Evolutionary conservation across 2,113 vertebrate genomes (phyloP).

Genomic region (Mystacornis crossleyi): DNA sequence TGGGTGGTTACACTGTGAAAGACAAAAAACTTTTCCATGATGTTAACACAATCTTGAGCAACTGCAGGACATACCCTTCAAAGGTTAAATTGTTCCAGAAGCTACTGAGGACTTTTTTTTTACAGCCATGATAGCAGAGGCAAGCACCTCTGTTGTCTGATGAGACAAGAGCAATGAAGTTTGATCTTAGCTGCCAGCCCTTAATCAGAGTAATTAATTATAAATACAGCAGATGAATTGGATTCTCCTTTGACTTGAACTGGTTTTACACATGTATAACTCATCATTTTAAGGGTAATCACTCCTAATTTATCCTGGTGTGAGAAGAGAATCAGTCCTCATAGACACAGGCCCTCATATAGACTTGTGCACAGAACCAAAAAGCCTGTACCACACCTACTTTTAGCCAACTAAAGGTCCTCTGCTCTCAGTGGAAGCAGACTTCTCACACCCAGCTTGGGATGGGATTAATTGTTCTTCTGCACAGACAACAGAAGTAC

Average conservation of each 20-base stretch:
- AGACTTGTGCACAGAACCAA: not conserved
- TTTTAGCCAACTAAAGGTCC: not conserved
- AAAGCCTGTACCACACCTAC: not conserved
- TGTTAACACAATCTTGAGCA: conserved; percentile 62
- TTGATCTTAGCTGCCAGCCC: conserved; percentile 48
- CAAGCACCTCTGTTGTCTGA: conserved; percentile 18
- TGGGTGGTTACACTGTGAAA: conserved; percentile 59
- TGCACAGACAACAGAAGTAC: not conserved
- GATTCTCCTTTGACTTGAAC: conserved; percentile 48
- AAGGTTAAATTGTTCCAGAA: conserved; percentile 71
- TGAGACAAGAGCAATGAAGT: conserved; percentile 38
- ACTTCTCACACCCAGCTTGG: not conserved
- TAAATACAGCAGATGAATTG: conserved; percentile 48
- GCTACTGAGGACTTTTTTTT: conserved; percentile 61
- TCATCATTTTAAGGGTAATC: conserved; percentile 49
- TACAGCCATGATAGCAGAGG: conserved; percentile 55
- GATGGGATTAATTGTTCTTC: not conserved
- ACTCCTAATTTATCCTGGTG: conserved; percentile 31
- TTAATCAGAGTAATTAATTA: conserved; percentile 62
- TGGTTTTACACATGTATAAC: conserved; percentile 39
- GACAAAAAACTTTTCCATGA: conserved; percentile 56
- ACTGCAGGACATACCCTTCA: conserved; percentile 65
- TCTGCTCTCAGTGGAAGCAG: not conserved
- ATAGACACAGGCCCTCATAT: not conserved
- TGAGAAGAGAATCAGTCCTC: conserved; percentile 24